Conservation (phyloP, 2,888 invertebrate genomes). For the Craniophora ligustri region DNA sequence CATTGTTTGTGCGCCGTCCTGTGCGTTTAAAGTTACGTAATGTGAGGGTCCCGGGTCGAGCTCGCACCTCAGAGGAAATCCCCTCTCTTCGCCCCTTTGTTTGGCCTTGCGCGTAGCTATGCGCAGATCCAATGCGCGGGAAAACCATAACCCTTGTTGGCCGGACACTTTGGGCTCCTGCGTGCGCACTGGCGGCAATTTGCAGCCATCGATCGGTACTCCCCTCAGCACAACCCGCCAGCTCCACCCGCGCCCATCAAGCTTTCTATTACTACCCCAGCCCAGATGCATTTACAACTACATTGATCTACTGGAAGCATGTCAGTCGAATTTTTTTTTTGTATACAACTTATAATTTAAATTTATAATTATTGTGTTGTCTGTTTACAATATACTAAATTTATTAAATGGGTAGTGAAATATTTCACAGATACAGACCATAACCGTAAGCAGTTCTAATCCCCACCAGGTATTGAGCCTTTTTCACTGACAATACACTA, state of each 20-base stretch:
- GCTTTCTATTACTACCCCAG: conserved; percentile 55
- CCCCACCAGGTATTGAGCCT: too few relatives aligned
- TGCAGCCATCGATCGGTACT: conserved; percentile 55
- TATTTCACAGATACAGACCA: too few relatives aligned
- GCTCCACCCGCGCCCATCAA: conserved; percentile 52
- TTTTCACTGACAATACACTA: too few relatives aligned
- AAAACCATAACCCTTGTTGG: conserved; percentile 43
- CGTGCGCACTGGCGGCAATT: conserved; percentile 45
- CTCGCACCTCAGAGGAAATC: conserved; percentile 63
- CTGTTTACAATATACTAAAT: too few relatives aligned
- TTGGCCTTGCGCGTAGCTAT: conserved; percentile 58
- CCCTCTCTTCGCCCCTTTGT: conserved; percentile 63
- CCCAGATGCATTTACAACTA: conserved; percentile 64
- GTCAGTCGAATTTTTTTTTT: too few relatives aligned
- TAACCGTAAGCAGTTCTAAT: too few relatives aligned
- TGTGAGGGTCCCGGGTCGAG: conserved; percentile 79
- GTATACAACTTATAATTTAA: too few relatives aligned
- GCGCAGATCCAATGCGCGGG: conserved; percentile 56
- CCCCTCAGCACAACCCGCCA: conserved; percentile 50
- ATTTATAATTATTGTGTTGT: too few relatives aligned
- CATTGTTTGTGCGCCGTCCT: conserved; percentile 88
- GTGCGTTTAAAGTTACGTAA: conserved; percentile 88
- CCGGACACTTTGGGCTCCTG: conserved; percentile 10
- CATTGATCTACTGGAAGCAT: conserved; percentile 59
- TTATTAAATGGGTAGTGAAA: too few relatives aligned